Evolutionary conservation across 2,888 invertebrate species (phyloP), one percentile per base, ranked within the genome.

Genomic region (Acleris cristana): DNA sequence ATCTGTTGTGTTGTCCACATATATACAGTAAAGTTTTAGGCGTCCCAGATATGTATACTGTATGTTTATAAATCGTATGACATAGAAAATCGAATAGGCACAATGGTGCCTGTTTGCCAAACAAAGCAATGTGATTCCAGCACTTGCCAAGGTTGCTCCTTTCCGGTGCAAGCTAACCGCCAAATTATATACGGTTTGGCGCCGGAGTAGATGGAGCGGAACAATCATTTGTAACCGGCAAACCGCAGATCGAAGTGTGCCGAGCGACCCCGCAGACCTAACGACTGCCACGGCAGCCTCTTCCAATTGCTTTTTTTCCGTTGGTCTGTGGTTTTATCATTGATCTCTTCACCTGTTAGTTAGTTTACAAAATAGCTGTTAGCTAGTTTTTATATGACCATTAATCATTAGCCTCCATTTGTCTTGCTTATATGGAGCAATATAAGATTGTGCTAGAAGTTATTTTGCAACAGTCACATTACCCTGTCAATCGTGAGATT

Each of bases 401-500:
- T 65, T 61, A 56, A 21, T 45, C 65, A 56, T 65, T 61, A 56
- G 55, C 45, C 21, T 21, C 18, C 60, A 60, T 61, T 61, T 61
- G 65, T 66, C 61, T 65, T 49, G 23, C 49, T 49, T 18, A 26
- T 54, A 53, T 67, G 67, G 58, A 53, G 67, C 63, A 67, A 67
- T 67, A 66, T 61, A 23, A 61, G 51, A 51, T 57, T 51, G 34
- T 58, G 40, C 34, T 49, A 19, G 58, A 67, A 58, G 45, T 48
- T n/a, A 48, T 59, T 51, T 63, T 67, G 63, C 63, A 58, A 63
- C 48, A 53, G 34, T 23, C 30, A 51, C 63, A 67, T 67, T 67
- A 63, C 48, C 57, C 63, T 67, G 66, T 58, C 66, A 62, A 62
- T 67, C 53, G 48, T 18, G 40, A 63, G 62, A 63, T 67, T 67